These are phyloP conservation scores for Platichthys stellatus DNA, from an alignment of 2,113 vertebrate species.

Conservation along the genomic window DNA sequence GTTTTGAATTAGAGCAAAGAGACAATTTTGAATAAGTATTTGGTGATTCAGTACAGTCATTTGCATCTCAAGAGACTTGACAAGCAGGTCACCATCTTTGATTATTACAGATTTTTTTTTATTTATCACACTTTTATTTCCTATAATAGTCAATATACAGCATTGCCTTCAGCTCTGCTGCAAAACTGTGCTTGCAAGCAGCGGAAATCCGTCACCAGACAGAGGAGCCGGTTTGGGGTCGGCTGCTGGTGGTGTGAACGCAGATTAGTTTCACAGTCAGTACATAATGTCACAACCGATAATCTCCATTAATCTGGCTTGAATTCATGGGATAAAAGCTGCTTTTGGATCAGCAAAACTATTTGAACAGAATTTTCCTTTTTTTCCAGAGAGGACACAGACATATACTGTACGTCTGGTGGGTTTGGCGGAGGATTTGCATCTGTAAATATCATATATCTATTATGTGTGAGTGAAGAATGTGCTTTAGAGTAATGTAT, in stretches of 20 bases:
- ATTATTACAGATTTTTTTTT: too few relatives aligned
- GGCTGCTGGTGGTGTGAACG: slow-evolving; percentile 38
- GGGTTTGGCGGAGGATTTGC: too few relatives aligned
- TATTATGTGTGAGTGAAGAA: not conserved
- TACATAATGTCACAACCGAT: slow-evolving; percentile 52
- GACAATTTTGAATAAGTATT: too few relatives aligned
- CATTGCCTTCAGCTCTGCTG: not conserved
- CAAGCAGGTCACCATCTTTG: too few relatives aligned
- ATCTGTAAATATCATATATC: not conserved
- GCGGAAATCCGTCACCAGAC: slow-evolving; percentile 43
- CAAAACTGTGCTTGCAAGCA: slow-evolving; percentile 32
- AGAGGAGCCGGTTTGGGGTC: slow-evolving; percentile 38
- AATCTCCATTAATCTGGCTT: slow-evolving; percentile 63
- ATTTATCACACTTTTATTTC: too few relatives aligned
- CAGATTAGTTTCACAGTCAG: slow-evolving; percentile 58
- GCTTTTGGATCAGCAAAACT: slow-evolving; percentile 38
- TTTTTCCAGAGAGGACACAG: not conserved
- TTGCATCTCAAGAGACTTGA: too few relatives aligned
- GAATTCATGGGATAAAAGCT: slow-evolving; percentile 47
- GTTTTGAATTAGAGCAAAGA: too few relatives aligned
- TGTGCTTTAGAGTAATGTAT: slow-evolving; percentile 6
- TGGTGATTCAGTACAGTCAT: too few relatives aligned
- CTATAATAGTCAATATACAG: not conserved
- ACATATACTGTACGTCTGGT: not conserved
- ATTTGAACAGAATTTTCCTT: not conserved